Evolutionary conservation across 2,113 vertebrate species (phyloP).

Genomic region (Nanger granti): DNA sequence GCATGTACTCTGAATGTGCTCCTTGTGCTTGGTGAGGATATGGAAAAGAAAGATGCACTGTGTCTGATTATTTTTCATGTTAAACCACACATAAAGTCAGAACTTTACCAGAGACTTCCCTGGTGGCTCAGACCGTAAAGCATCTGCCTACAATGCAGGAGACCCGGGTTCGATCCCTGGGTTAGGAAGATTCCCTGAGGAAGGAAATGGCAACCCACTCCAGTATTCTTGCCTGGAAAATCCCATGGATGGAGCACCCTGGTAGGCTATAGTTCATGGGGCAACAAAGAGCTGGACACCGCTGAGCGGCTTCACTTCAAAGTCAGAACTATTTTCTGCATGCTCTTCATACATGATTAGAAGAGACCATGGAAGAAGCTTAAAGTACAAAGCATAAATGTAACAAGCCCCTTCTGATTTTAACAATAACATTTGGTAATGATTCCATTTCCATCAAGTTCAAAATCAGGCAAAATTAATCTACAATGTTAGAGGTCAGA

Average conservation of each 20-base stretch:
- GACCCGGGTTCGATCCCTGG: fast-evolving
- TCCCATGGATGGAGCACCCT: too few species aligned
- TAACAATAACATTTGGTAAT: neutral
- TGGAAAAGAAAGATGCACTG: neutral
- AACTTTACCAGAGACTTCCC: neutral
- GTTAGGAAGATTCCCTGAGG: too few species aligned
- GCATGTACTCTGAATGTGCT: neutral
- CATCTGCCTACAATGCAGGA: too few species aligned
- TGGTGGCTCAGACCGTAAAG: too few species aligned
- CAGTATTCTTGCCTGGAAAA: too few species aligned
- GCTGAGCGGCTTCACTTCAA: neutral
- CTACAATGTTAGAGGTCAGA: neutral
- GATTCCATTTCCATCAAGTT: neutral
- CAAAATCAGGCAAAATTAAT: neutral
- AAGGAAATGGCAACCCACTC: too few species aligned
- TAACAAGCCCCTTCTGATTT: neutral
- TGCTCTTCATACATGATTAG: neutral
- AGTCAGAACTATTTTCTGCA: neutral
- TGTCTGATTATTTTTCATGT: neutral
- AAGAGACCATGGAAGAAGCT: neutral
- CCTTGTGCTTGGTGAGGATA: neutral
- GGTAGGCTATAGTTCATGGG: too few species aligned
- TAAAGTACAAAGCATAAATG: neutral
- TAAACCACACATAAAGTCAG: neutral
- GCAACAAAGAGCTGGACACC: too few species aligned